A percentile compares a stretch with the other conserved stretches of the same genome.
Conservation (phyloP, 2,797 vertebrate genomes). For the Mionectes olivaceus region DNA sequence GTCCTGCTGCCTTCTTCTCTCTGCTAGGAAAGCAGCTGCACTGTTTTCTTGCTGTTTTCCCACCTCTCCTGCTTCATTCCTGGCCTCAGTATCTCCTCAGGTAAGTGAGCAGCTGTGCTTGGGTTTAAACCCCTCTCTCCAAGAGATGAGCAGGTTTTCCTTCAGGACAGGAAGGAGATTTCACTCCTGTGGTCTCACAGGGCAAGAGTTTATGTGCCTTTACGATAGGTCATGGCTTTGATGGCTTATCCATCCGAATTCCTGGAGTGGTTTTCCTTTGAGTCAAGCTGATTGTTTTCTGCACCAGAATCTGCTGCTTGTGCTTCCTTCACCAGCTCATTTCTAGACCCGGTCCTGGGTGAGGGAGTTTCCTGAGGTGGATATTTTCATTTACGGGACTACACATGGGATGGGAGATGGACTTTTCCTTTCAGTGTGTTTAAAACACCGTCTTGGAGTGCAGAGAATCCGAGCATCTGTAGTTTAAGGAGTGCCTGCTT, state of each 20-base stretch:
- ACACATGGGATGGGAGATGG: neutral
- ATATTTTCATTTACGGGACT: neutral
- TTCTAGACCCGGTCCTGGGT: neutral
- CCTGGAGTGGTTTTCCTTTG: slow-evolving; percentile 22
- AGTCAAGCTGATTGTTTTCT: neutral
- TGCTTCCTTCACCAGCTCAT: neutral
- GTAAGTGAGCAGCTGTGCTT: neutral
- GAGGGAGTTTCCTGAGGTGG: neutral
- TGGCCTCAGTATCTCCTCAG: neutral
- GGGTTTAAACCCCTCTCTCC: neutral
- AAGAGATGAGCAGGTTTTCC: neutral
- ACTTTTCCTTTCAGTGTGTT: neutral
- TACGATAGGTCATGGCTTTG: neutral
- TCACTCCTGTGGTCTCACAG: neutral
- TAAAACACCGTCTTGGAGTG: neutral
- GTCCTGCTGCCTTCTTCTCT: neutral
- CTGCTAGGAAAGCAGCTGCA: neutral
- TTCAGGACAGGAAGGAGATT: neutral
- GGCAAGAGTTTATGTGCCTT: neutral
- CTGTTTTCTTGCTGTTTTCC: neutral
- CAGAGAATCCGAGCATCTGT: neutral
- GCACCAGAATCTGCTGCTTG: neutral
- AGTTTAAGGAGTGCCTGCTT: neutral
- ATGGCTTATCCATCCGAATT: neutral
- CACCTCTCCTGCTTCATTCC: neutral